phyloP scores from a whole-genome alignment of 2,888 invertebrate genomes.

The Tachystola acroxantha region DNA sequence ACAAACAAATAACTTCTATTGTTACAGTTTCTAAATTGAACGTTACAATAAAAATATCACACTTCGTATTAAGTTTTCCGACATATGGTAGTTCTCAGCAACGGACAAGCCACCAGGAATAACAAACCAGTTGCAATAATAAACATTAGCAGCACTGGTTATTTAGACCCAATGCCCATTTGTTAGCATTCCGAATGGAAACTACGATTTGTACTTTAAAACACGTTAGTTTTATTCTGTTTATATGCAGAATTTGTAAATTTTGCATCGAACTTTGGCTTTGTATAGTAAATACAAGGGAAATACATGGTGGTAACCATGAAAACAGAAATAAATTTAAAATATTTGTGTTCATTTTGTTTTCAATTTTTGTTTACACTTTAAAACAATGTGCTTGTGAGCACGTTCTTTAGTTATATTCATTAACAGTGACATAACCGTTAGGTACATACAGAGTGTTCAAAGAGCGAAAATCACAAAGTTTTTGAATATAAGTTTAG shows the following conservation, averaged over 20 bases:
- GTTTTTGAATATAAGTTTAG: too few species aligned
- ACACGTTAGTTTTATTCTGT: conserved; percentile 7
- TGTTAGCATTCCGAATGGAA: conserved; percentile 26
- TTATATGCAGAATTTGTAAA: not conserved
- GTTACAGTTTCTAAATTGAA: not conserved
- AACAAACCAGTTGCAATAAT: conserved; percentile 45
- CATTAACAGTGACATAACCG: too few species aligned
- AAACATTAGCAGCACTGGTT: conserved; percentile 30
- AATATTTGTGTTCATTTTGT: conserved; percentile 7
- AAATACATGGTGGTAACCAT: too few species aligned
- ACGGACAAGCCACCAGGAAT: conserved; percentile 19
- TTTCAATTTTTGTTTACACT: conserved; percentile 1
- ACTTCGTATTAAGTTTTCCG: conserved; percentile 12
- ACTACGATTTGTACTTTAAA: conserved; percentile 8
- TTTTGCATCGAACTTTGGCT: conserved; percentile 10
- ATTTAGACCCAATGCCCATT: conserved; percentile 24
- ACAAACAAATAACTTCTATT: not conserved
- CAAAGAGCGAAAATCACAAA: too few species aligned
- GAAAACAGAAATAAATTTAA: conserved; percentile 6
- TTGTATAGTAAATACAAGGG: conserved; percentile 15
- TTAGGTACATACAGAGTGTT: too few species aligned
- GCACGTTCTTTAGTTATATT: too few species aligned
- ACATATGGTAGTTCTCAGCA: conserved; percentile 37
- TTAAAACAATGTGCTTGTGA: too few species aligned
- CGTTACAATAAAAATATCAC: conserved; percentile 3